A percentile compares a stretch with the other conserved stretches of the same genome.
Evolutionary conservation across 2,113 vertebrate species (phyloP).

Genomic region (Psilopogon haemacephalus): DNA sequence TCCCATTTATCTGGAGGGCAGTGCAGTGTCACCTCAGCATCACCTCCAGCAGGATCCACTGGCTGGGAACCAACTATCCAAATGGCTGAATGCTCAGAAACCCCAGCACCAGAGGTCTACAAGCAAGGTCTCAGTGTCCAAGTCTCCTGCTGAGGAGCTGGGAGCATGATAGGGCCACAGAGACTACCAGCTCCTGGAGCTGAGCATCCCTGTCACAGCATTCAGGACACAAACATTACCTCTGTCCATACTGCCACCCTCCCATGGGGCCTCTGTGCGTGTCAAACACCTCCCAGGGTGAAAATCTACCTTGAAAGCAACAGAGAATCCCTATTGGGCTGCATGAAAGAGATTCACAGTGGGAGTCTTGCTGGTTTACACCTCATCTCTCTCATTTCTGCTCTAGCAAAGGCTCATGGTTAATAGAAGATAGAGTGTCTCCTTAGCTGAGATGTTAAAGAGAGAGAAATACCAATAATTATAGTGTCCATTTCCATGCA

Average conservation of each 20-base stretch:
- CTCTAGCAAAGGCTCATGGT: neutral
- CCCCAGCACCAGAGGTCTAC: neutral
- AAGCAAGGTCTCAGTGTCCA: neutral
- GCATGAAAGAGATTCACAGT: neutral
- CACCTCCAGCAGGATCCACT: neutral
- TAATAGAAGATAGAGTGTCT: neutral
- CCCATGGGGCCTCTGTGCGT: neutral
- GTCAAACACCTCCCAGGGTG: neutral
- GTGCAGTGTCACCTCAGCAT: neutral
- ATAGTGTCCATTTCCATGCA: constrained; percentile 63
- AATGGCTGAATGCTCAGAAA: neutral
- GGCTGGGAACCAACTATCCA: neutral
- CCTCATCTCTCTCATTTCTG: neutral
- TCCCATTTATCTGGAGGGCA: neutral
- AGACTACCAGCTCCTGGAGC: neutral
- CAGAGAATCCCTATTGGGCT: neutral
- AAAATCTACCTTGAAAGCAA: neutral
- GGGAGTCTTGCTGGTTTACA: neutral
- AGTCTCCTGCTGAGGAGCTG: neutral
- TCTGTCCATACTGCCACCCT: neutral
- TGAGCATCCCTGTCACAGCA: neutral
- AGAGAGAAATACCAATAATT: constrained; percentile 33
- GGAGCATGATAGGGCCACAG: accelerated
- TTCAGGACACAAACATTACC: accelerated
- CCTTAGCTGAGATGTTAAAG: neutral